Percentiles rank a stretch among this genome's conserved stretches.
phyloP scores from a whole-genome alignment of 2,113 vertebrate genomes.

The Poicephalus gulielmi region DNA sequence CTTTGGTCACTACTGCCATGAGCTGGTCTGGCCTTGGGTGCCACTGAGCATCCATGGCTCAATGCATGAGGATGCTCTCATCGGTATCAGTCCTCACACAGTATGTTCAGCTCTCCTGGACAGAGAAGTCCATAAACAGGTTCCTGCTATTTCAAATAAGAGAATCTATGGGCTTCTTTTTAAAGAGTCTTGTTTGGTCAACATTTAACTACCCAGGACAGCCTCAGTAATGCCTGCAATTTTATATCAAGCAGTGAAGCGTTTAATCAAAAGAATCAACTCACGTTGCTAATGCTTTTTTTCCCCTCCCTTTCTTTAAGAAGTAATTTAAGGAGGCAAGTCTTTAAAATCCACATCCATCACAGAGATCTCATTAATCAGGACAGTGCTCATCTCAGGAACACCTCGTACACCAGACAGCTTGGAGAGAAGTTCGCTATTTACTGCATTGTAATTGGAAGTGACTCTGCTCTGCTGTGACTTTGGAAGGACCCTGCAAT shows the following conservation, averaged over 20 bases:
- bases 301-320: background rate
- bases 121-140: background rate
- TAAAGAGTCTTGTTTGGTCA: slow-evolving; percentile 24
- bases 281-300: fast-evolving
- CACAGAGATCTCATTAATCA: background rate
- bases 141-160: background rate
- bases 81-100: background rate
- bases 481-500: background rate
- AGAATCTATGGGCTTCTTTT: slow-evolving; percentile 17
- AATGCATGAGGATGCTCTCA: background rate
- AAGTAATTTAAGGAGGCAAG: background rate
- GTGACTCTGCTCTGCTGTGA: slow-evolving; percentile 25
- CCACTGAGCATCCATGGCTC: background rate
- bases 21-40: background rate
- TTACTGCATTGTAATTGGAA: slow-evolving; percentile 34
- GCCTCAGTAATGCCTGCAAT: background rate
- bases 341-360: background rate
- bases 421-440: background rate
- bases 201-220: background rate
- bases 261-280: slow-evolving; percentile 33
- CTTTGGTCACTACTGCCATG: background rate
- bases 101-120: background rate
- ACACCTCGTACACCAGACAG: slow-evolving; percentile 33
- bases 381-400: background rate
- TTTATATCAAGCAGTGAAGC: background rate